These are phyloP conservation scores for Capreolus pygargus DNA, from an alignment of 2,113 vertebrate species.

Conservation along the genomic window DNA sequence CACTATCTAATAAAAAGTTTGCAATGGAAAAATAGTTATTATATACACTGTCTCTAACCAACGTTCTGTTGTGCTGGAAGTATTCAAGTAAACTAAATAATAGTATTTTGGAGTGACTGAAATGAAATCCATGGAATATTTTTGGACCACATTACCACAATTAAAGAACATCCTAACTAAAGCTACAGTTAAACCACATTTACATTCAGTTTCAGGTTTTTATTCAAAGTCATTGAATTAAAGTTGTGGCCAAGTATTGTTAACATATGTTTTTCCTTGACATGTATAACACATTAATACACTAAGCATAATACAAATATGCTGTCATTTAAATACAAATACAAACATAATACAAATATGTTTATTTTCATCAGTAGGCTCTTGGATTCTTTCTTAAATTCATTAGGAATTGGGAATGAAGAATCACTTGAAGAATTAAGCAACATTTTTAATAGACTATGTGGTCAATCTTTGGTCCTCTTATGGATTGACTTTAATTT, in stretches of 20 bases:
- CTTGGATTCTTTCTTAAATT: conserved; percentile 19
- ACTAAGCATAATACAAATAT: neutral
- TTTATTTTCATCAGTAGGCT: neutral
- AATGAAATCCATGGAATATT: neutral
- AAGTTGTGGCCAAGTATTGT: neutral
- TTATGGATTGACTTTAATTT: conserved; percentile 26
- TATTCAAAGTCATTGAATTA: neutral
- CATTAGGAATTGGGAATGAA: conserved; percentile 7
- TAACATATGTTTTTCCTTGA: neutral
- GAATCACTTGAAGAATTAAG: neutral
- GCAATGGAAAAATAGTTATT: neutral
- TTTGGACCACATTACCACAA: neutral
- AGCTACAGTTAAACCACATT: neutral
- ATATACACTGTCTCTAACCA: neutral
- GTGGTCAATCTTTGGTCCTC: neutral
- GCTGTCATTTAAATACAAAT: neutral
- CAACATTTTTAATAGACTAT: neutral
- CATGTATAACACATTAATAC: neutral
- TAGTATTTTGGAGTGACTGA: neutral
- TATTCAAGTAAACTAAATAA: neutral
- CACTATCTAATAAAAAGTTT: neutral
- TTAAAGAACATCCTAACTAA: neutral
- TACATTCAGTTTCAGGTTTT: neutral
- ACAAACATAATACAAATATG: neutral
- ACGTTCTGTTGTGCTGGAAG: neutral